Conservation (phyloP, 2,888 invertebrate genomes). For the Gerris lacustris region DNA sequence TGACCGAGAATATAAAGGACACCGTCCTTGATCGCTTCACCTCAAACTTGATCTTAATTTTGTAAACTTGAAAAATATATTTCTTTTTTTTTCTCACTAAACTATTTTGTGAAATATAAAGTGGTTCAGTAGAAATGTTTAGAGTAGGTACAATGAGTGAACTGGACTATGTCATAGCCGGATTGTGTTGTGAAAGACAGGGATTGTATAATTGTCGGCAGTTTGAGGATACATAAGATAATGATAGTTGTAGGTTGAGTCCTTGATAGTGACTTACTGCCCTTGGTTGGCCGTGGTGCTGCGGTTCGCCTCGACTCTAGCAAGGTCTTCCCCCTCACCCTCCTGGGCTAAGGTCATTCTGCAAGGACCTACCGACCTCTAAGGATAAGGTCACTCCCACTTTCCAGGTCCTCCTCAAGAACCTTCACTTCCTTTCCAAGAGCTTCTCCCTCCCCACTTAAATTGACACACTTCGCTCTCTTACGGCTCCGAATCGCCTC, state of each 20-base stretch:
- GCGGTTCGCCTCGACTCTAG: neutral
- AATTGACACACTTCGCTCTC: neutral
- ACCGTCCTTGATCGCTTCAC: neutral
- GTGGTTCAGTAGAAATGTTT: too few relatives aligned
- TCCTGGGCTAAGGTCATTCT: neutral
- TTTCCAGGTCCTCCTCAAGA: neutral
- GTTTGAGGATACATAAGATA: neutral
- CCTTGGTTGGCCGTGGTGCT: neutral
- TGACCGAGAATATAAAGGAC: neutral
- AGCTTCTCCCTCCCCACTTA: neutral
- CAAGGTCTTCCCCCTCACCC: neutral
- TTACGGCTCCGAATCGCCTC: neutral
- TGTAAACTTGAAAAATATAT: neutral
- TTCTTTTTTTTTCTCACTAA: too few relatives aligned
- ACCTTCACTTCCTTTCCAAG: neutral
- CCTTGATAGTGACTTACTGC: slow-evolving; percentile 5
- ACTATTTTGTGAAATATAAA: too few relatives aligned
- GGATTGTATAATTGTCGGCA: too few relatives aligned
- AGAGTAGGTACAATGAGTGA: too few relatives aligned
- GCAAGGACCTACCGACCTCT: neutral
- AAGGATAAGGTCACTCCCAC: slow-evolving; percentile 5
- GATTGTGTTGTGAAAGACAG: too few relatives aligned
- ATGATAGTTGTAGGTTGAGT: neutral
- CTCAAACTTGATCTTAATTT: slow-evolving; percentile 1
- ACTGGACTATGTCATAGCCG: too few relatives aligned